A percentile compares a stretch with the other conserved stretches of the same genome.
Conservation (phyloP, 2,888 invertebrate genomes). For the Hecatera dysodea region DNA sequence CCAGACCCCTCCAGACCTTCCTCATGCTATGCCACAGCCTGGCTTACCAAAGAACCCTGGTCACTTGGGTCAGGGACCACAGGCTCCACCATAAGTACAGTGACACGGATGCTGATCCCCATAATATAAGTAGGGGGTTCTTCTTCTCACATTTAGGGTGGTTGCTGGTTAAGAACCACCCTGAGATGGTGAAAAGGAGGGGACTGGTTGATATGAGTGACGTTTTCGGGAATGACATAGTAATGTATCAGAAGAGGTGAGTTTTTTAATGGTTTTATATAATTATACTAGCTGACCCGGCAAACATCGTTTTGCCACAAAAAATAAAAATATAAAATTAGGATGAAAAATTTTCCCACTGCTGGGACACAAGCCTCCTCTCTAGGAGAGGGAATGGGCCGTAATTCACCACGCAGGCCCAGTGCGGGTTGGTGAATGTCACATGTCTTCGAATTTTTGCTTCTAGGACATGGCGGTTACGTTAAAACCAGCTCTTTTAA, state of each 20-base stretch:
- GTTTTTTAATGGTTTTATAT: constrained; percentile 32
- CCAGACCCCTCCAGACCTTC: constrained; percentile 66
- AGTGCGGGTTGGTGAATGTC: no score
- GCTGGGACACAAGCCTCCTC: no score
- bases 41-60: constrained; percentile 67
- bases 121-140: constrained; percentile 93
- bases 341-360: no score
- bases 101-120: constrained; percentile 82
- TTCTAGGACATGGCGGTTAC: no score
- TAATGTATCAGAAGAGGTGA: constrained; percentile 93
- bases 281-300: no score
- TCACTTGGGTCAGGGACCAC: constrained; percentile 62
- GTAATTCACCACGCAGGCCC: no score
- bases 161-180: constrained; percentile 94
- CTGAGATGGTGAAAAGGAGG: constrained; percentile 93
- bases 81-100: constrained; percentile 82
- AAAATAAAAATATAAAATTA: no score
- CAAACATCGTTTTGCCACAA: no score
- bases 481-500: no score
- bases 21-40: constrained; percentile 70
- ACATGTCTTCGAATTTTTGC: no score
- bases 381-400: no score
- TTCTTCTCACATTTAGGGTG: constrained; percentile 96
- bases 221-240: constrained; percentile 92
- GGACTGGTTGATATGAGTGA: constrained; percentile 93